Evolutionary conservation across 2,113 vertebrate genomes (phyloP).

Genomic region (Sigmodon hispidus): DNA sequence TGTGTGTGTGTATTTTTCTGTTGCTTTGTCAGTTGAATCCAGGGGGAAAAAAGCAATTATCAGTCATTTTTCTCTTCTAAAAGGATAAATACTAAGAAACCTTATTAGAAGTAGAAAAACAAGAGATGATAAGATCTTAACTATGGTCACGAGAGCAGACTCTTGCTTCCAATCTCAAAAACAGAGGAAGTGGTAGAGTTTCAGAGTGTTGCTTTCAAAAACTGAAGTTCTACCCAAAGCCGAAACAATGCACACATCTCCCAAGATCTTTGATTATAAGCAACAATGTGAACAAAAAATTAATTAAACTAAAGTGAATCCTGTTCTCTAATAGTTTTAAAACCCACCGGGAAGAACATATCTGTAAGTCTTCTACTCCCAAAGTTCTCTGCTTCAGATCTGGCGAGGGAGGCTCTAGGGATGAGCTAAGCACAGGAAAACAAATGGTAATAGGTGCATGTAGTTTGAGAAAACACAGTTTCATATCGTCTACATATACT

Average conservation of each 20-base stretch:
- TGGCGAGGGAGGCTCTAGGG: not conserved
- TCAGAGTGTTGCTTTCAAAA: slow-evolving; percentile 49
- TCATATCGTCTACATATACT: not conserved
- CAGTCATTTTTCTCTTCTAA: slow-evolving; percentile 23
- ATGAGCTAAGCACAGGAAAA: not conserved
- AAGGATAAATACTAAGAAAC: not conserved
- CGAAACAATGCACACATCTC: not conserved
- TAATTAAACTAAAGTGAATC: slow-evolving; percentile 20
- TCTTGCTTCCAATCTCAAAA: slow-evolving; percentile 60
- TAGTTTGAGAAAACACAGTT: not conserved
- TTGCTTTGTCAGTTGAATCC: slow-evolving; percentile 7
- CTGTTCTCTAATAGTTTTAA: not conserved
- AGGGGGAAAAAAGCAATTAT: not conserved
- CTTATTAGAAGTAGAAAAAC: slow-evolving; percentile 67
- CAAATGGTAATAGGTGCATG: not conserved
- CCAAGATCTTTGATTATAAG: not conserved
- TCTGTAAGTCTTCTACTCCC: not conserved
- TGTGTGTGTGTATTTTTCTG: not conserved
- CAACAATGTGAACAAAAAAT: not conserved
- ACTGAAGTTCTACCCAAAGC: slow-evolving; percentile 2
- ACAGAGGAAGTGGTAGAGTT: slow-evolving; percentile 64
- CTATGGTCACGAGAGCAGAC: not conserved
- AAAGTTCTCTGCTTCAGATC: not conserved
- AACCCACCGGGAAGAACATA: not conserved
- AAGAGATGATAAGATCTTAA: slow-evolving; percentile 72